Base-by-base conservation (phyloP, 2,797 vertebrate genomes). In the Gila robusta region DNA sequence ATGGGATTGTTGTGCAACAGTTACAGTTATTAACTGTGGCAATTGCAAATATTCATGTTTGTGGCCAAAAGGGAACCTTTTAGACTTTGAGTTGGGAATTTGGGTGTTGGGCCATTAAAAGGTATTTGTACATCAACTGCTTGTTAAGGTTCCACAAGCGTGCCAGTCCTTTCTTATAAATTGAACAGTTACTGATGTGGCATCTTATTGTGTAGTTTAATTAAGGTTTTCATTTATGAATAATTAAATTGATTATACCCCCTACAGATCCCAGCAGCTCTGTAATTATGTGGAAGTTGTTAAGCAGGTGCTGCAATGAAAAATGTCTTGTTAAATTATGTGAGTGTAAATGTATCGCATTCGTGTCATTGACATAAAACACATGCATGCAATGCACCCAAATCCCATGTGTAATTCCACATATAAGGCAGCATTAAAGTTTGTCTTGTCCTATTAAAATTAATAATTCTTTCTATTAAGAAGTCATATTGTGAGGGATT, bases 211-310 rank as follows among this genome's bases (percentile, higher is more conserved):
- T 83, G 85, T 26, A 70, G 39, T 86, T 87, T 89, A 87, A 90
- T 88, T 89, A 77, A 82, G 28, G 49, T 86, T 88, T 90, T 83
- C 44, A 89, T 89, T 88, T 86, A 87, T 89, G 88, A 79, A 52
- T 89, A 88, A 89, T 88, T 89, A 70, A 82, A 89, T 88, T 89
- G 86, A 89, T 87, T 74, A 89, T 64, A 81, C 70, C 82, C 86
- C 76, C 81, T 77, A 66, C 88, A 89, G 88, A 87, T 87, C 83
- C 82, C 82, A 82, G 82, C 81, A 88, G 81, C 87, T 83, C 86
- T 82, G 70, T 52, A 70, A 90, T 90, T 90, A 88, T 12, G 35
- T 81, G 71, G 49, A 87, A 87, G 82, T 80, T 87, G 84, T 88
- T 88, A 87, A 86, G 86, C 85, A 85, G 84, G 62, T 72, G 66